Evolutionary conservation across 1,140 invertebrate genomes (phyloP).

Genomic region (Tetragonula clypearis): DNA sequence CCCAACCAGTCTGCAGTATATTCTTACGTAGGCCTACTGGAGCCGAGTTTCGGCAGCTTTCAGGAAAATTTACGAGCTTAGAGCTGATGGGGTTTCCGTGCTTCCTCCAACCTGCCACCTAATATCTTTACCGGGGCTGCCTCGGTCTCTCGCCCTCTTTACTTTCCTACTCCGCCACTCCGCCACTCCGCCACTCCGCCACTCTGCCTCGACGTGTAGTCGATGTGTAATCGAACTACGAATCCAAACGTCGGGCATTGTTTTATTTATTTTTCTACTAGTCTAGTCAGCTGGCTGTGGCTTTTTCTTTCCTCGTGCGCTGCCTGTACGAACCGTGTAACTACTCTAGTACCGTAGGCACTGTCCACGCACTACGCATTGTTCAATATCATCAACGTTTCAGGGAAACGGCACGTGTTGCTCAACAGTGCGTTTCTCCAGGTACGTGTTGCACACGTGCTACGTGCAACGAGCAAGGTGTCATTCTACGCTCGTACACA

Average conservation of each 20-base stretch:
- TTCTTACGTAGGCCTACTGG: conserved; percentile 73
- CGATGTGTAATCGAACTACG: conserved; percentile 23
- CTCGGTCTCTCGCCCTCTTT: conserved; percentile 28
- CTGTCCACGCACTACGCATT: no score
- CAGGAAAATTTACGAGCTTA: conserved; percentile 75
- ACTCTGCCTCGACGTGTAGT: conserved; percentile 1
- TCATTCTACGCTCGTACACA: background rate
- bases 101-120: conserved; percentile 69
- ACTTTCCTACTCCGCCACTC: background rate
- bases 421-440: background rate
- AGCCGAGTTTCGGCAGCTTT: conserved; percentile 74
- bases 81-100: conserved; percentile 79
- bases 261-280: conserved; percentile 35
- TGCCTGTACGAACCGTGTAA: background rate
- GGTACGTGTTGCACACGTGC: background rate
- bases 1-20: conserved; percentile 68
- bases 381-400: background rate
- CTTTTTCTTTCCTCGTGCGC: no score
- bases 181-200: background rate
- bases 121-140: conserved; percentile 75
- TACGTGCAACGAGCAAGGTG: background rate
- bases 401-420: background rate
- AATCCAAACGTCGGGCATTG: conserved; percentile 17
- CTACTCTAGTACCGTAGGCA: no score
- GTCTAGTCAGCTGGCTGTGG: no score